Conservation (phyloP, 2,888 invertebrate species). For the Drosophila atroscutellata region DNA sequence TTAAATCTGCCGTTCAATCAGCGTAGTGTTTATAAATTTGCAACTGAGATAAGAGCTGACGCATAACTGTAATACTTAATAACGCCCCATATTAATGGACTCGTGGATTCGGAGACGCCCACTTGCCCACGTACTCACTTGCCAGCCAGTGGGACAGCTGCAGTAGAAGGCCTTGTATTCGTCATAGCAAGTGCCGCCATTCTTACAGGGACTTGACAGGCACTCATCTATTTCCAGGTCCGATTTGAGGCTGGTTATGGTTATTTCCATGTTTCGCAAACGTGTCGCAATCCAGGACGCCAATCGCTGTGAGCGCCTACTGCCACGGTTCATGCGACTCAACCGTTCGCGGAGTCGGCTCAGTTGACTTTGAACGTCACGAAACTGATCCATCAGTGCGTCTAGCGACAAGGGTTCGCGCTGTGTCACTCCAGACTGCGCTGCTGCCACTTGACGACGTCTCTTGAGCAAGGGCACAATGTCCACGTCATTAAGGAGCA, state of each 20-base stretch:
- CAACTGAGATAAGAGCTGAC: conserved; percentile 22
- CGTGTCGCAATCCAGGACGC: conserved; percentile 65
- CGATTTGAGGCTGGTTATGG: conserved; percentile 40
- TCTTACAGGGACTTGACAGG: conserved; percentile 89
- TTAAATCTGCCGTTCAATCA: not conserved
- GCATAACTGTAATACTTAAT: not conserved
- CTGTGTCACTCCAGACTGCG: conserved; percentile 12
- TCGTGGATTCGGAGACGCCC: conserved; percentile 35
- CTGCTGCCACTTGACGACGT: conserved; percentile 29
- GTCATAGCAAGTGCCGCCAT: conserved; percentile 93
- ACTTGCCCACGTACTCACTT: conserved; percentile 66
- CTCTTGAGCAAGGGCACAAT: conserved; percentile 84
- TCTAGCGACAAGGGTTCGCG: conserved; percentile 45
- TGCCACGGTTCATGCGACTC: conserved; percentile 51
- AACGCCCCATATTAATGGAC: conserved; percentile 37
- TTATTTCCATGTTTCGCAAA: conserved; percentile 40
- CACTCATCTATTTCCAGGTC: conserved; percentile 68
- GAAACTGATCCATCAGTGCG: conserved; percentile 58
- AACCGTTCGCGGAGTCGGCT: conserved; percentile 52
- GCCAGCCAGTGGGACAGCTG: conserved; percentile 90
- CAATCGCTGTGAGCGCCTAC: conserved; percentile 43
- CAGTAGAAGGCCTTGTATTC: conserved; percentile 90
- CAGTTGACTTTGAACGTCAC: conserved; percentile 60
- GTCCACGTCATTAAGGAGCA: conserved; percentile 89
- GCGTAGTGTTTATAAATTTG: not conserved